phyloP scores from a whole-genome alignment of 2,888 invertebrate genomes.

The Standfussiana lucernea region DNA sequence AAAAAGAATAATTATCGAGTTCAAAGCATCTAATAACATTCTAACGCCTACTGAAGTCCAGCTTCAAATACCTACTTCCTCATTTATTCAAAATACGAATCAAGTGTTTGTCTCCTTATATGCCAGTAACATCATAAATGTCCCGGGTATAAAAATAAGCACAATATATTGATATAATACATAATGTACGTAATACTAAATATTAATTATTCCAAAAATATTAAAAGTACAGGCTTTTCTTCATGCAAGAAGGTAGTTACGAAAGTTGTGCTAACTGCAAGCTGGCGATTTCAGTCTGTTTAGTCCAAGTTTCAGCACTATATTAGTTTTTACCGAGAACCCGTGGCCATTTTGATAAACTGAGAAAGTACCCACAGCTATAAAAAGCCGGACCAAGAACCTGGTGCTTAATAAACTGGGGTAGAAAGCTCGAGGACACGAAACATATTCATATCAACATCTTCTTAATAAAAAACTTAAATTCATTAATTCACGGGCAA shows the following conservation, averaged over 20 bases:
- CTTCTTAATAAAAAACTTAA: not conserved
- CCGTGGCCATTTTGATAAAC: conserved; percentile 23
- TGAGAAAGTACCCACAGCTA: conserved; percentile 8
- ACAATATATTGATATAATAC: not conserved
- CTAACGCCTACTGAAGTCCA: not conserved
- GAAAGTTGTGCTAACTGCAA: conserved; percentile 9
- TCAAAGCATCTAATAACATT: not conserved
- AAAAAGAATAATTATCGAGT: not conserved
- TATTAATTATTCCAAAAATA: not conserved
- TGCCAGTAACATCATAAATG: not conserved
- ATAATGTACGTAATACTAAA: not conserved
- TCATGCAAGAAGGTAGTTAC: not conserved
- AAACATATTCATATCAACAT: not conserved
- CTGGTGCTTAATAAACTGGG: not conserved
- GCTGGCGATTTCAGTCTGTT: conserved; percentile 4
- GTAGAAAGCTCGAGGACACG: not conserved
- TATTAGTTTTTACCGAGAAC: conserved; percentile 12
- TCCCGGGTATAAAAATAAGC: not conserved
- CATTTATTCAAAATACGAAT: not conserved
- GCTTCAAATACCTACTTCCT: not conserved
- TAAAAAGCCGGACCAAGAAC: not conserved
- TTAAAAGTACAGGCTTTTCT: no score
- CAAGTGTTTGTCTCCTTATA: not conserved
- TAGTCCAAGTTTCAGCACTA: conserved; percentile 20
- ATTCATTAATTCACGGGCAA: not conserved